Base-by-base conservation (phyloP, 2,888 invertebrate genomes). In the Tetheella fluctuosa region DNA sequence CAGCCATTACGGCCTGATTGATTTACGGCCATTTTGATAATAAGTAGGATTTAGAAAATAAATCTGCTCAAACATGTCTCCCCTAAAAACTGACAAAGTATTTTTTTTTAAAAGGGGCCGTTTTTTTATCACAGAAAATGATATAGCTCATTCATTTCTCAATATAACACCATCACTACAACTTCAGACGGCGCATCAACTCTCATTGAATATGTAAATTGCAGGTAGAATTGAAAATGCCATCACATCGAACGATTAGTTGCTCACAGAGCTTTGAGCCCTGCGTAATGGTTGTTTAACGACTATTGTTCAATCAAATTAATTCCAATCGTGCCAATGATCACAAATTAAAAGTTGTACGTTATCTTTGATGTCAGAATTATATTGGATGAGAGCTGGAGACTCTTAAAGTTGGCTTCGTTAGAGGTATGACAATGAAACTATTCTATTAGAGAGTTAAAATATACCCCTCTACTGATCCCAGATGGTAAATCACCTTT, bases 221-320 rank as follows among this genome's bases (percentile, higher is more conserved):
- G 75, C 76, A 80, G 84, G 83, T 86, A 80, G 86, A 88, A 89
- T 88, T 89, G 89, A 87, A 88, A 89, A 88, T 88, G 79, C 83
- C 84, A 82, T 70, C 67, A 73, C 64, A 67, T 73, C 69, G 68
- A 62, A 17, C 79, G 74, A 80, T 83, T 80, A 81, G 74, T 70
- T 73, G 63, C 67, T 64, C 63, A 63, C 42, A 61, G 62, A 64
- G 68, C 55, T 23, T 23, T 23, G 13, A 30, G 10, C n/a, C 23
- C 17, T 30, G 17, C 54, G 17, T 28, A 28, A 55, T 34, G 23
- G 30, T 55, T 55, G 34, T 55, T 55, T 20, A 55, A 55, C 20
- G 30, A 15, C 20, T 17, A 34, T 55, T 20, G 25, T 17, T 54
- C 54, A n/a, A 54, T 54, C 17, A 30, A 54, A 28, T 28, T 25